These are phyloP conservation scores for Myiozetetes cayanensis DNA, from an alignment of 2,113 vertebrate genomes.

Conservation along the genomic window DNA sequence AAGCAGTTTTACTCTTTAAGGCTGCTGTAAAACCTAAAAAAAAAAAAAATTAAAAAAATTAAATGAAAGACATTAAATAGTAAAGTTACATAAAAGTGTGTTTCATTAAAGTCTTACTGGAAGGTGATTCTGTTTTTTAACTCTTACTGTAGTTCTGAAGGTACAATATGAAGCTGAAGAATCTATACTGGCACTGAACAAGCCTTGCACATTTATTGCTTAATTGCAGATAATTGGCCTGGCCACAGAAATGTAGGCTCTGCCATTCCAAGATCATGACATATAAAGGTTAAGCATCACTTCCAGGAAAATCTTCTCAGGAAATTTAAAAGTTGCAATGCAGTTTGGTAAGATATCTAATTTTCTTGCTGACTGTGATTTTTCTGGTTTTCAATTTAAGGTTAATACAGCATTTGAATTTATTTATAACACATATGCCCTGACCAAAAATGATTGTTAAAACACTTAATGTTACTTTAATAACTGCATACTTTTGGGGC, in stretches of 20 bases:
- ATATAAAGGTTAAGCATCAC: constrained; percentile 64
- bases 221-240: constrained; percentile 62
- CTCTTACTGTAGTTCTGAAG: constrained; percentile 25
- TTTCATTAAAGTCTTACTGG: constrained; percentile 48
- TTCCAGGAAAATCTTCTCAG: constrained; percentile 69
- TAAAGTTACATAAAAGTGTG: constrained; percentile 29
- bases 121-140: constrained; percentile 57
- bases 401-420: constrained; percentile 17
- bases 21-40: constrained; percentile 11
- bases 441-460: not conserved
- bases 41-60: not conserved
- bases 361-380: constrained; percentile 50
- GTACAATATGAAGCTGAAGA: not conserved
- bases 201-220: constrained; percentile 48
- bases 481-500: not conserved
- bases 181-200: constrained; percentile 29
- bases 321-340: constrained; percentile 45
- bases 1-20: constrained; percentile 15
- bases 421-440: not conserved
- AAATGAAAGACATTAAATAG: constrained; percentile 28
- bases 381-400: constrained; percentile 34
- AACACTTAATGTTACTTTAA: constrained; percentile 9
- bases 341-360: not conserved
- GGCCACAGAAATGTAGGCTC: constrained; percentile 25
- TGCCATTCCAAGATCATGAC: constrained; percentile 36